Conservation (phyloP, 2,888 invertebrate genomes). For the Rhagonycha fulva region DNA sequence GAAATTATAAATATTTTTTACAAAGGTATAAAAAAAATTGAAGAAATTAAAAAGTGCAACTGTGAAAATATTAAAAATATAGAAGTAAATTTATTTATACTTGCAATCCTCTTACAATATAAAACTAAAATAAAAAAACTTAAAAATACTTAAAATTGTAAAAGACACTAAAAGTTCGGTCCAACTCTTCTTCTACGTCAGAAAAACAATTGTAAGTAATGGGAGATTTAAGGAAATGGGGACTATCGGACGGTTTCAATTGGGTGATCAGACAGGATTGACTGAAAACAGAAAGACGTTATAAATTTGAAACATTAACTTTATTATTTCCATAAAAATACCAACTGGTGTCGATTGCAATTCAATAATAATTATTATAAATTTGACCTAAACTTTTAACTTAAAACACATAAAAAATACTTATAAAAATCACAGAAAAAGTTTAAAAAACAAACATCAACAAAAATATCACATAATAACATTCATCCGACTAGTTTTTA, state of each 20-base stretch:
- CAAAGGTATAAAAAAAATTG: too few relatives aligned
- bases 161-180: not conserved
- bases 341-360: not conserved
- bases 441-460: conserved; percentile 10
- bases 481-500: conserved; percentile 19
- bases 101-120: not conserved
- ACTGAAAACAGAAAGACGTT: not conserved
- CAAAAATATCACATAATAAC: conserved; percentile 22
- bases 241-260: not conserved
- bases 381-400: not conserved
- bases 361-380: not conserved
- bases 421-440: conserved; percentile 8
- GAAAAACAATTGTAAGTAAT: not conserved
- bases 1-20: too few relatives aligned
- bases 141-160: not conserved
- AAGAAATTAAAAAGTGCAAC: too few relatives aligned
- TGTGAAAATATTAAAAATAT: not conserved
- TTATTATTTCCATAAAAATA: not conserved
- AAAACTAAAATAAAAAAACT: not conserved
- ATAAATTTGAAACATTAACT: not conserved
- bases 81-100: not conserved
- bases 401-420: conserved; percentile 17
- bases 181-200: not conserved
- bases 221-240: not conserved
- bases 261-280: not conserved